Evolutionary conservation across 2,888 invertebrate genomes (phyloP), one percentile per base, ranked within the genome.

Genomic region (Phalera bucephala): DNA sequence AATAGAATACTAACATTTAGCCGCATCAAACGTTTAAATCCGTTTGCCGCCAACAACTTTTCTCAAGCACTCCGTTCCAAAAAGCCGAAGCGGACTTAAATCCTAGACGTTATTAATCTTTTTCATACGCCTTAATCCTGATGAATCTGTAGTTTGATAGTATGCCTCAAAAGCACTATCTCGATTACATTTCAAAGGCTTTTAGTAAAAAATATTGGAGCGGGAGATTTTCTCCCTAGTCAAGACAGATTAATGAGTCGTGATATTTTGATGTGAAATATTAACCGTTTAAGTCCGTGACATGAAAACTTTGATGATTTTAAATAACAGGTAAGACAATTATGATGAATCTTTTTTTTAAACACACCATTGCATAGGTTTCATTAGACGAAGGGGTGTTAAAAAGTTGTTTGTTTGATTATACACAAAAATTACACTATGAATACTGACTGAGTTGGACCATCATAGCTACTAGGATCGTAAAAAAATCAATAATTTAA

Each of bases 41-140:
- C 11, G 20, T 45, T 47, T 49, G 37, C 9, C 35, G 31, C 22
- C 15, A 30, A 30, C 13, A 29, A 45, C 33, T 34, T 45, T 33
- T 28, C 19, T 22, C 20, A 25, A 50, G 33, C 4, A 8, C 22
- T 41, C 21, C 43, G 36, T 42, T 50, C 35, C 33, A 55, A 45
- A 45, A 55, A 56, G 34, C 40, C 40, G 31, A 27, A 27, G 27
- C 27, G 31, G 19, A 27, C 40, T 39, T 33, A 26, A 37, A 31
- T 39, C 14, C 13, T 32, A 48, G 45, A 49, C 41, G 36, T 43
- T 34, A 52, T 58, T 47, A 50, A 51, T 58, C 43, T 50, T 14
- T 48, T 37, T 40, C 39, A 42, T 40, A 44, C 28, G 33, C 35
- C 32, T 42, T 35, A 53, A 50, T 46, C 33, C 41, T 41, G 20